Evolutionary conservation across 2,797 vertebrate species (phyloP).

Genomic region (Pseudopleuronectes americanus): DNA sequence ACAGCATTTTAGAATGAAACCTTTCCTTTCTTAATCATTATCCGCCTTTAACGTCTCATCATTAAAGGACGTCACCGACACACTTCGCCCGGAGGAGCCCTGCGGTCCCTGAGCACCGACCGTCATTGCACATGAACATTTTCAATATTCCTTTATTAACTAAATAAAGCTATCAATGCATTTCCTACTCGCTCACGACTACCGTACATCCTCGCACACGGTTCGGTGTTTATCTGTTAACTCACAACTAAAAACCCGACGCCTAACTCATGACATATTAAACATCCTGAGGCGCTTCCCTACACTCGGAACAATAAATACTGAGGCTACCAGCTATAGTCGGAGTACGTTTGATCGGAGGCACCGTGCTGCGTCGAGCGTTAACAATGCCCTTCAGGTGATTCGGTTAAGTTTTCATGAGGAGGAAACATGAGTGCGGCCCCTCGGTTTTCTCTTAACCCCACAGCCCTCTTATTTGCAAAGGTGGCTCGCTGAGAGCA

Average conservation of each 20-base stretch:
- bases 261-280: conserved; percentile 46
- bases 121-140: conserved; percentile 72
- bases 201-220: conserved; percentile 38
- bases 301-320: conserved; percentile 51
- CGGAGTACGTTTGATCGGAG: conserved; percentile 45
- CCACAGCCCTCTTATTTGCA: conserved; percentile 66
- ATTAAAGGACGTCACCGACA: conserved; percentile 50
- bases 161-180: conserved; percentile 76
- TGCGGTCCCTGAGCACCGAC: conserved; percentile 82
- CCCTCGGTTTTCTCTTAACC: too few species aligned
- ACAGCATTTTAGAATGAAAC: conserved; percentile 38
- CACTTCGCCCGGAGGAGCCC: conserved; percentile 44
- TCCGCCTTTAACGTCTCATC: conserved; percentile 36
- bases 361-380: conserved; percentile 45
- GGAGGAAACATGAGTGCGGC: conserved; percentile 21
- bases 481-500: conserved; percentile 60
- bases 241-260: conserved; percentile 38
- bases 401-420: conserved; percentile 30
- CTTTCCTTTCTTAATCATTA: conserved; percentile 14
- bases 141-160: conserved; percentile 50
- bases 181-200: conserved; percentile 41
- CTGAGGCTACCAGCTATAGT: conserved; percentile 47
- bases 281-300: conserved; percentile 68
- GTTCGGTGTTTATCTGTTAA: conserved; percentile 28
- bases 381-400: conserved; percentile 52